Evolutionary conservation across 2,113 vertebrate genomes (phyloP).

Genomic region (Progne subis): DNA sequence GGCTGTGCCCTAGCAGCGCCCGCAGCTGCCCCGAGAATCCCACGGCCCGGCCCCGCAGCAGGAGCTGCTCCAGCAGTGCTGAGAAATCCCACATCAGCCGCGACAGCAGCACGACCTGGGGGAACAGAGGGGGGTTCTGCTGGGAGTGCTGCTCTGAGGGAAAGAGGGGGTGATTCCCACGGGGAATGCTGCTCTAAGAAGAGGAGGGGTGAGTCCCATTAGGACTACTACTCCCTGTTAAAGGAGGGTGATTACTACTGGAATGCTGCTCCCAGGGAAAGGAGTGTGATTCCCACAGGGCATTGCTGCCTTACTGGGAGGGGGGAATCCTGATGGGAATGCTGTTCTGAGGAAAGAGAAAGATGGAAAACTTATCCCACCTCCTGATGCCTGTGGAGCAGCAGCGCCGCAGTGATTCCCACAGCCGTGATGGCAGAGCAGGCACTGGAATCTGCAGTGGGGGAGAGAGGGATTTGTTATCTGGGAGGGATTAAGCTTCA

Average conservation of each 20-base stretch:
- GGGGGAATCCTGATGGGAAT: neutral
- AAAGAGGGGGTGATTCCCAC: neutral
- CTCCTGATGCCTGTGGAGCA: conserved; percentile 82
- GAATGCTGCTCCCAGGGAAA: neutral
- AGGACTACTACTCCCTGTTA: neutral
- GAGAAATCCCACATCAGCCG: conserved; percentile 81
- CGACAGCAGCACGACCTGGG: conserved; percentile 79
- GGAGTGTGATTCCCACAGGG: neutral
- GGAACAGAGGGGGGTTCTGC: neutral
- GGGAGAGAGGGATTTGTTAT: rapidly evolving
- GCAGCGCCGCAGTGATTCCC: conserved; percentile 79
- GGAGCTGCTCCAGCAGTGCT: conserved; percentile 85
- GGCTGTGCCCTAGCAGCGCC: conserved; percentile 75
- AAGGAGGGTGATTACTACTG: neutral
- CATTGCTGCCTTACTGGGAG: neutral
- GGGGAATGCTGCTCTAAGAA: neutral
- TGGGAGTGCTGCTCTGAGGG: neutral
- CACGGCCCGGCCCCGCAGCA: conserved; percentile 83
- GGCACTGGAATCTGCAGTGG: conserved; percentile 68
- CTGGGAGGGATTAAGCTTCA: too few relatives aligned
- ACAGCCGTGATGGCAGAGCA: conserved; percentile 84
- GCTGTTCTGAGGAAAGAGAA: neutral
- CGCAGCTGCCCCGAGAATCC: conserved; percentile 83
- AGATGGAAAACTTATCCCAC: conserved; percentile 38
- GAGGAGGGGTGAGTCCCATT: neutral